These are phyloP conservation scores for Sphaeridia pumilis DNA, from an alignment of 2,888 invertebrate species.

Conservation along the genomic window DNA sequence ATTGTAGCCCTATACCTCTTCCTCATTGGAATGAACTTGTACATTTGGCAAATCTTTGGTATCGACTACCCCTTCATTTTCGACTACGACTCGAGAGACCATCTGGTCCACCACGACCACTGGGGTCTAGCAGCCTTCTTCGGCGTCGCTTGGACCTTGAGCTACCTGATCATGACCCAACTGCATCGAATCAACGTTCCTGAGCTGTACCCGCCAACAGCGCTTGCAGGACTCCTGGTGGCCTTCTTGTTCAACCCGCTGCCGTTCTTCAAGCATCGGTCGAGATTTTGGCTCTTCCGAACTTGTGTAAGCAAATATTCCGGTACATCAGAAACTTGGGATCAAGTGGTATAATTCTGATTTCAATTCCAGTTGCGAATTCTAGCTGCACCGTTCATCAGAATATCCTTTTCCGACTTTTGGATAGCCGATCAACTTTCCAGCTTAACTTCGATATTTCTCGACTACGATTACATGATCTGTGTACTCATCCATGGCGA, in stretches of 20 bases:
- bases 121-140: conserved; percentile 10
- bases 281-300: conserved; percentile 8
- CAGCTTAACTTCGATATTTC: background rate
- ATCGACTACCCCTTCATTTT: conserved; percentile 10
- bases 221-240: background rate
- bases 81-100: background rate
- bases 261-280: background rate
- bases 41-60: conserved; percentile 1
- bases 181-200: background rate
- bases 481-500: too few species aligned
- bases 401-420: conserved; percentile 11
- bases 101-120: conserved; percentile 8
- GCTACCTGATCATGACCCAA: background rate
- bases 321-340: background rate
- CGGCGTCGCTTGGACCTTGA: conserved; percentile 8
- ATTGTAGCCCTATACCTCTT: conserved; percentile 2
- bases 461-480: conserved; percentile 8
- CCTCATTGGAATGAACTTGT: conserved; percentile 3
- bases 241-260: conserved; percentile 7
- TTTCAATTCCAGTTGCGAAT: conserved; percentile 5
- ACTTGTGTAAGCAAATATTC: background rate
- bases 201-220: background rate
- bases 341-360: background rate
- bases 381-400: conserved; percentile 4
- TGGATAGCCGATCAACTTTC: conserved; percentile 11